A percentile compares a stretch with the other conserved stretches of the same genome.
These are phyloP conservation scores for Rousettus leschenaultii DNA, from an alignment of 2,113 vertebrate species.

Conservation along the genomic window DNA sequence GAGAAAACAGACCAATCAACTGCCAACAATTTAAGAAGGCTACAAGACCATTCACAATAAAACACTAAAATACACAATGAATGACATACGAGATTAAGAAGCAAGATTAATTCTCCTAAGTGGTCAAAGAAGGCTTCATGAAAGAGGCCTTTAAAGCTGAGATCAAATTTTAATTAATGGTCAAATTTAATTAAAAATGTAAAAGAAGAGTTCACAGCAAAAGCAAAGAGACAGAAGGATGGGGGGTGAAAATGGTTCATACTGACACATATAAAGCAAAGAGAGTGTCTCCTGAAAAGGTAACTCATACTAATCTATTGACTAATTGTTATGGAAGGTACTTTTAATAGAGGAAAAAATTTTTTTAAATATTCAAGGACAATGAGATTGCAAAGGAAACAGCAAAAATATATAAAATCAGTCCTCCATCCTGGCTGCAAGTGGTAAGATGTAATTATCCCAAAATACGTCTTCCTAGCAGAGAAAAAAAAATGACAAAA, in stretches of 20 bases:
- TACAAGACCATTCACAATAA: background rate
- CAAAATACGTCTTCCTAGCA: background rate
- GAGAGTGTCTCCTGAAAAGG: background rate
- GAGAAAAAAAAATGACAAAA: background rate
- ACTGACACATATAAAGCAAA: background rate
- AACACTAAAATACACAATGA: background rate
- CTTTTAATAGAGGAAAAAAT: background rate
- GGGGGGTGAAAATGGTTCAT: background rate
- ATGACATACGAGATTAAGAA: background rate
- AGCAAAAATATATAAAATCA: too few relatives aligned
- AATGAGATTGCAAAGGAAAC: background rate
- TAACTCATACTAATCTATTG: background rate
- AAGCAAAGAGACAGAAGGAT: background rate
- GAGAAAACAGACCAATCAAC: background rate
- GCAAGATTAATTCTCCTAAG: background rate
- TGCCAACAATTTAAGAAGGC: background rate
- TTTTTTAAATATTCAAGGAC: background rate
- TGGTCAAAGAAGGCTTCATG: background rate
- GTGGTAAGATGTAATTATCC: background rate
- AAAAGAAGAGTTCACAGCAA: background rate
- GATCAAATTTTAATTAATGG: background rate
- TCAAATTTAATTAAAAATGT: background rate
- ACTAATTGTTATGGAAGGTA: background rate
- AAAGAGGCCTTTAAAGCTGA: background rate
- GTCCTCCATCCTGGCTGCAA: background rate